Percentiles rank a stretch among this genome's conserved stretches.
Evolutionary conservation across 30 jellyfish, hydroid and myxozoan genomes (phyloP).

Genomic region (Morbakka virulenta): DNA sequence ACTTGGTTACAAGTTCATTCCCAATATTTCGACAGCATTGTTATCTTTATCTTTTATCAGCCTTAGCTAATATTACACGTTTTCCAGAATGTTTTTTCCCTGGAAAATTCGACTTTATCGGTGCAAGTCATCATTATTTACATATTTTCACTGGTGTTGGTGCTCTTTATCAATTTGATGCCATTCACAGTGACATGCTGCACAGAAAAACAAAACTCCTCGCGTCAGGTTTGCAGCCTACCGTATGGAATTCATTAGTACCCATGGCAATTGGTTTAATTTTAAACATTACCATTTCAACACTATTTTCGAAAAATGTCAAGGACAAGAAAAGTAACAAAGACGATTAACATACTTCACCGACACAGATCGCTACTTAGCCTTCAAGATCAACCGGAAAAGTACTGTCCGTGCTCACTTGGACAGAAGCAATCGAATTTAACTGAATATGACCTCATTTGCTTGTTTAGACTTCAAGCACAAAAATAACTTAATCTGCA

Average conservation of each 20-base stretch:
- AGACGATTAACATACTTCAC: too few species aligned
- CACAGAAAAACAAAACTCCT: constrained; percentile 31
- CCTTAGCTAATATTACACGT: constrained; percentile 73
- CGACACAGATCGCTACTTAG: too few species aligned
- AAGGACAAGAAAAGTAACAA: not conserved
- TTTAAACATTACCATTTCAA: not conserved
- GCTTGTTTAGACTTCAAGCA: too few species aligned
- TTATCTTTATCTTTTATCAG: constrained; percentile 61
- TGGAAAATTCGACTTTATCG: constrained; percentile 84
- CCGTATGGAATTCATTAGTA: not conserved
- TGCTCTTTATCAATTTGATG: constrained; percentile 73
- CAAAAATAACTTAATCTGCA: too few species aligned
- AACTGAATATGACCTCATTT: too few species aligned
- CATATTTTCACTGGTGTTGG: constrained; percentile 86
- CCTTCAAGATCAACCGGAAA: too few species aligned
- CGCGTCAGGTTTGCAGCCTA: not conserved
- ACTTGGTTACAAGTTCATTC: constrained; percentile 26
- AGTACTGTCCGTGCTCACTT: too few species aligned
- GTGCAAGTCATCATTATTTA: constrained; percentile 90
- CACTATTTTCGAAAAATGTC: not conserved
- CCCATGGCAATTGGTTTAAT: not conserved
- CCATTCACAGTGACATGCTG: constrained; percentile 54
- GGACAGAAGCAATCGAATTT: too few species aligned
- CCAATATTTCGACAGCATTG: constrained; percentile 59
- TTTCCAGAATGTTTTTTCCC: constrained; percentile 90